These are phyloP conservation scores for Argyra leucocephala DNA, from an alignment of 2,888 invertebrate genomes.

Conservation along the genomic window DNA sequence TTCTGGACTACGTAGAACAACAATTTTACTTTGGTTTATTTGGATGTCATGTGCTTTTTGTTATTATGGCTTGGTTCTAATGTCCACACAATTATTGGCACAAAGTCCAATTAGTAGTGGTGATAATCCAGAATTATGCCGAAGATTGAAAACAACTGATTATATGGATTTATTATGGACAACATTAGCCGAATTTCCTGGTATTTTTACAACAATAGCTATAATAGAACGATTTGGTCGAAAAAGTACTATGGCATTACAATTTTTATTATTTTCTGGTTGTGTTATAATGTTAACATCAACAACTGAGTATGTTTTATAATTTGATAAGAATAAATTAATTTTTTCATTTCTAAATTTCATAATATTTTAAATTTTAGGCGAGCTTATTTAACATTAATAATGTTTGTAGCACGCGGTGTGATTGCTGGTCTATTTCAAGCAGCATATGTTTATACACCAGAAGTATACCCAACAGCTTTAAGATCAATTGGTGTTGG, in stretches of 20 bases:
- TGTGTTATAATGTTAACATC: slow-evolving; percentile 68
- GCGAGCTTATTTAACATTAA: slow-evolving; percentile 64
- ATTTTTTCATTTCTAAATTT: slow-evolving; percentile 9
- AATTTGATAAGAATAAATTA: slow-evolving; percentile 37
- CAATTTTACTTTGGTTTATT: slow-evolving; percentile 82
- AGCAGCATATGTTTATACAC: slow-evolving; percentile 91
- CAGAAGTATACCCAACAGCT: slow-evolving; percentile 88
- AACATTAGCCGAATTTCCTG: slow-evolving; percentile 88
- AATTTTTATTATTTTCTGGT: slow-evolving; percentile 74
- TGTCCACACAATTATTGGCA: slow-evolving; percentile 82
- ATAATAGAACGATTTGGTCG: slow-evolving; percentile 83
- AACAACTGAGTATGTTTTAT: slow-evolving; percentile 55
- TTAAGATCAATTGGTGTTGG: slow-evolving; percentile 85
- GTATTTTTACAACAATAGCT: slow-evolving; percentile 79
- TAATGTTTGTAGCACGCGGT: slow-evolving; percentile 79
- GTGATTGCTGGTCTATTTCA: slow-evolving; percentile 91
- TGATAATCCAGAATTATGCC: slow-evolving; percentile 56
- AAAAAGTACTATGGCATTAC: slow-evolving; percentile 87
- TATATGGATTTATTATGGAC: slow-evolving; percentile 91
- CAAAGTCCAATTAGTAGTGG: slow-evolving; percentile 38
- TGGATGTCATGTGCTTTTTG: slow-evolving; percentile 93
- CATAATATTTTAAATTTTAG: slow-evolving; percentile 45
- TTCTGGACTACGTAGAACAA: slow-evolving; percentile 72
- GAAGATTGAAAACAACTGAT: slow-evolving; percentile 69
- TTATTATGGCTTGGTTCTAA: slow-evolving; percentile 87